Conservation (phyloP, 2,797 vertebrate genomes). For the Luscinia megarhynchos region DNA sequence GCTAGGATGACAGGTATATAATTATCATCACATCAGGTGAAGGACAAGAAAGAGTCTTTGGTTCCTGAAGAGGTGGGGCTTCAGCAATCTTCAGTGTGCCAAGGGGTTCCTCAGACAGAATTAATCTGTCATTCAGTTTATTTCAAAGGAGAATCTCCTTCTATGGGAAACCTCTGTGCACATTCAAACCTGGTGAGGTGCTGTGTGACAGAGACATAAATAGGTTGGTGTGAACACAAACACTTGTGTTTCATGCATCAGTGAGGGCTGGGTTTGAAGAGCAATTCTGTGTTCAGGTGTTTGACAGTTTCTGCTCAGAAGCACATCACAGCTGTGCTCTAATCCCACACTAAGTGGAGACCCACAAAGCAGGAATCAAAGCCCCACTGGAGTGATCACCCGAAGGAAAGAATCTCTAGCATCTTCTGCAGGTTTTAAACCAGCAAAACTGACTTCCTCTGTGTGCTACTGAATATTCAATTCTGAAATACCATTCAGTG, state of each 20-base stretch:
- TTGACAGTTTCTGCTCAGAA: background rate
- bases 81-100: constrained; percentile 35
- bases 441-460: background rate
- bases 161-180: constrained; percentile 21
- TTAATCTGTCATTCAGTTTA: constrained; percentile 60
- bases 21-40: constrained; percentile 74
- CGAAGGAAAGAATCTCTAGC: background rate
- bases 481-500: background rate
- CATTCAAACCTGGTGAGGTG: constrained; percentile 36
- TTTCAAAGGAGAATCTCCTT: constrained; percentile 53
- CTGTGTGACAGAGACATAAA: background rate
- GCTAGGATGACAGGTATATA: constrained; percentile 78
- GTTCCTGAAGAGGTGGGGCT: constrained; percentile 56
- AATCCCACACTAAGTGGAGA: background rate
- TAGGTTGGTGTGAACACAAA: constrained; percentile 2
- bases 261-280: background rate
- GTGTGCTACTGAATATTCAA: background rate
- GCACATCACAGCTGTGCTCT: background rate
- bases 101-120: constrained; percentile 48
- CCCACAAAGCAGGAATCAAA: background rate
- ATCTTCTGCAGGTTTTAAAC: background rate
- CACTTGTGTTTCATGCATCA: background rate
- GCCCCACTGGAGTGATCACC: background rate
- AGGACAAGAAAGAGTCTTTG: constrained; percentile 67
- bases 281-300: background rate